Conservation (phyloP, 2,888 invertebrate genomes). For the Erebia epiphron region DNA sequence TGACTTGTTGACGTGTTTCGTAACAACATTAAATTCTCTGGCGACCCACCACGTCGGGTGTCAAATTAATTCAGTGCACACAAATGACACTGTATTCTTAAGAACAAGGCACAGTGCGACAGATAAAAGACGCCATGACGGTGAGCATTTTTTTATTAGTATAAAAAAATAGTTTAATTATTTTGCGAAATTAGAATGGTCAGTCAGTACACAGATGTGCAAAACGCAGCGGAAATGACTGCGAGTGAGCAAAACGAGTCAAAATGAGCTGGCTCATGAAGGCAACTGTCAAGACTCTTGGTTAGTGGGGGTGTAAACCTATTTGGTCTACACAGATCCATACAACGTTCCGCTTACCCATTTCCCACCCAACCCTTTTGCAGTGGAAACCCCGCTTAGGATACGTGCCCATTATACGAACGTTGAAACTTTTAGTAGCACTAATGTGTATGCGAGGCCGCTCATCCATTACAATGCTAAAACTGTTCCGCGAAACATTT, state of each 20-base stretch:
- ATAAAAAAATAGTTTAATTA: no score
- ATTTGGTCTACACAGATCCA: not conserved
- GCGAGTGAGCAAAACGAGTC: not conserved
- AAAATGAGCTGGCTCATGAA: not conserved
- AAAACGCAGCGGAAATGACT: not conserved
- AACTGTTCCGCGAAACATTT: constrained; percentile 71
- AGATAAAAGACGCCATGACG: not conserved
- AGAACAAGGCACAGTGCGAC: not conserved
- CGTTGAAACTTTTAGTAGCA: not conserved
- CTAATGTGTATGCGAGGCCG: constrained; percentile 33
- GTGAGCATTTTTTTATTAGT: not conserved
- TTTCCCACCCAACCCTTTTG: no score
- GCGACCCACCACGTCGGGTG: constrained; percentile 32
- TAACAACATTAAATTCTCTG: not conserved
- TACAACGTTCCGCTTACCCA: not conserved
- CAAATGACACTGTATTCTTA: constrained; percentile 2
- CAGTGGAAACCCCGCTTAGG: not conserved
- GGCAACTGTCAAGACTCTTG: not conserved
- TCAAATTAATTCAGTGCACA: constrained; percentile 34
- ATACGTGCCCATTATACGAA: constrained; percentile 10
- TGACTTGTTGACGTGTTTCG: not conserved
- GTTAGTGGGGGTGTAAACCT: not conserved
- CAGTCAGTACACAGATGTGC: no score
- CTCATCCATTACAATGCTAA: constrained; percentile 62
- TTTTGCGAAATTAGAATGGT: no score